Conservation (phyloP, 2,888 invertebrate species). For the Agonum fuliginosum region DNA sequence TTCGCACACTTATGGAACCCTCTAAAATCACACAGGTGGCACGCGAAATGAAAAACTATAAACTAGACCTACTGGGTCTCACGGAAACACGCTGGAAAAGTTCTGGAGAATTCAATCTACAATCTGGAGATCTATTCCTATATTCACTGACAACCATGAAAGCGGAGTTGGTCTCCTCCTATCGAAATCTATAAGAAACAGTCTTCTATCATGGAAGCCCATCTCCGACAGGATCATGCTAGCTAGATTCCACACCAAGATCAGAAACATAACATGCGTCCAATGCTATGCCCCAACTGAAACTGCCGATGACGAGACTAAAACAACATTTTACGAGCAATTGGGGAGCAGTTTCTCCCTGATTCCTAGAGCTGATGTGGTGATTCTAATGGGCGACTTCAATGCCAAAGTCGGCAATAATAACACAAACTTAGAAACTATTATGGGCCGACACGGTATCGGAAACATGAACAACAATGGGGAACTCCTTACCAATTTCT, state of each 20-base stretch:
- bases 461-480: no score
- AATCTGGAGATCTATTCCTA: neutral
- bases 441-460: no score
- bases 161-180: neutral
- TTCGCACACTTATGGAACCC: slow-evolving; percentile 15
- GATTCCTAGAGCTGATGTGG: no score
- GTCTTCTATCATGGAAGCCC: slow-evolving; percentile 52
- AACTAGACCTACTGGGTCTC: neutral
- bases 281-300: slow-evolving; percentile 59
- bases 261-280: slow-evolving; percentile 52
- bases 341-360: no score
- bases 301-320: slow-evolving; percentile 24
- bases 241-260: slow-evolving; percentile 35
- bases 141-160: no score
- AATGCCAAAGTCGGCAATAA: no score
- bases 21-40: neutral
- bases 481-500: no score
- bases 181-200: neutral
- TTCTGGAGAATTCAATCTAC: neutral
- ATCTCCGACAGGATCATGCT: neutral
- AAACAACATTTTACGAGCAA: no score
- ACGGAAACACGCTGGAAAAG: neutral
- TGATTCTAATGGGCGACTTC: no score
- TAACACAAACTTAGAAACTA: no score
- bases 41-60: slow-evolving; percentile 15